phyloP scores from a whole-genome alignment of 2,113 vertebrate species.

The Pycnonotus jocosus region DNA sequence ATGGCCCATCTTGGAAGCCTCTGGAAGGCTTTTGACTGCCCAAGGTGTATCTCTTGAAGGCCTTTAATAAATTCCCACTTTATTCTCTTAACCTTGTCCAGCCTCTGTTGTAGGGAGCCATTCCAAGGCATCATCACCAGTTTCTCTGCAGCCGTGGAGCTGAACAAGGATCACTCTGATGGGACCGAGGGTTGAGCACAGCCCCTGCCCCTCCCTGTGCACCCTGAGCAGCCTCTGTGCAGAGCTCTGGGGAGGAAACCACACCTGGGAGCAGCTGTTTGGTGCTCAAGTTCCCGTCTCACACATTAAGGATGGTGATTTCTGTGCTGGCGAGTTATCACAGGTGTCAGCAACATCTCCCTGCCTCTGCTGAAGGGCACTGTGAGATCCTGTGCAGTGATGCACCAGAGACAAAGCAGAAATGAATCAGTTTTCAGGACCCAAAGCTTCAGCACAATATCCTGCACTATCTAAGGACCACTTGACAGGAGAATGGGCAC shows the following conservation, averaged over 20 bases:
- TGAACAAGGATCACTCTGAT: fast-evolving
- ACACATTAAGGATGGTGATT: fast-evolving
- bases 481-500: fast-evolving
- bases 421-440: fast-evolving
- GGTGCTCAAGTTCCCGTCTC: fast-evolving
- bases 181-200: fast-evolving
- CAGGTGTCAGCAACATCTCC: fast-evolving
- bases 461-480: fast-evolving
- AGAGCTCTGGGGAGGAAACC: not conserved
- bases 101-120: not conserved
- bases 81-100: not conserved
- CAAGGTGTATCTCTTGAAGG: not conserved
- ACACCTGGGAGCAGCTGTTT: not conserved
- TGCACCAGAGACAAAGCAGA: not conserved
- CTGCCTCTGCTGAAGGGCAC: not conserved
- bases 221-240: not conserved
- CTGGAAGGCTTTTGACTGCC: not conserved
- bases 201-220: fast-evolving
- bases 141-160: fast-evolving
- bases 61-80: not conserved
- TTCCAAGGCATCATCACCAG: not conserved
- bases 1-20: fast-evolving
- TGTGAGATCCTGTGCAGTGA: not conserved
- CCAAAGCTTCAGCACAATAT: not conserved
- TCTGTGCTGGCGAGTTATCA: not conserved